These are phyloP conservation scores for Daktulosphaira vitifoliae DNA, from an alignment of 1,140 invertebrate genomes.

Conservation along the genomic window DNA sequence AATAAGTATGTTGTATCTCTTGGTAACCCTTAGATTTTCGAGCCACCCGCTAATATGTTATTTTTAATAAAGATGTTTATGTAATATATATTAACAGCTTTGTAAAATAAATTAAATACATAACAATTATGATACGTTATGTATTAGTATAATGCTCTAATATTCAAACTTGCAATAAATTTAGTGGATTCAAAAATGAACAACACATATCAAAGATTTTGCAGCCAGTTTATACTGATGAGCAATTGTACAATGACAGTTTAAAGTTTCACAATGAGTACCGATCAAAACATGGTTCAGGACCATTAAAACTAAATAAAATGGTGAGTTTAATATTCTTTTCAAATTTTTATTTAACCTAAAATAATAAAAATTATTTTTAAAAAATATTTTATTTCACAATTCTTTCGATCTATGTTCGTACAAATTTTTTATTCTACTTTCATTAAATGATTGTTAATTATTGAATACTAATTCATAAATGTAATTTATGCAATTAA, in stretches of 20 bases:
- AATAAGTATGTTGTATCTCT: neutral
- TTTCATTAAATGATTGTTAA: no score
- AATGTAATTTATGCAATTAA: no score
- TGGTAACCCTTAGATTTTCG: no score
- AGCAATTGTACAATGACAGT: conserved; percentile 45
- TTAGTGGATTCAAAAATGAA: conserved; percentile 31
- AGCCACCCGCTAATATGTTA: no score
- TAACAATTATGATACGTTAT: no score
- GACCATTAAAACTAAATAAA: conserved; percentile 52
- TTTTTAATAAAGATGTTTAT: no score
- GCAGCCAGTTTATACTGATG: conserved; percentile 36
- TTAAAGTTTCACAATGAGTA: conserved; percentile 70
- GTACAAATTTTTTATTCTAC: no score
- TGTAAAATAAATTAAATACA: no score
- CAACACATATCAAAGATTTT: conserved; percentile 45
- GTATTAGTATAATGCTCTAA: no score
- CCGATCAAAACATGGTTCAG: conserved; percentile 60
- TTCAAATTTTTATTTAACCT: conserved; percentile 10
- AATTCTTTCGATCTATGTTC: neutral
- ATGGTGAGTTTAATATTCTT: conserved; percentile 48
- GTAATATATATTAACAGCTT: no score
- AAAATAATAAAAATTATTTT: neutral
- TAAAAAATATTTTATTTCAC: neutral
- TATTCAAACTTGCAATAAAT: no score
- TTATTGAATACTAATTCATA: no score